A percentile compares a stretch with the other conserved stretches of the same genome.
Evolutionary conservation across 2,888 invertebrate species (phyloP).

Genomic region (Chymomyza amoena): DNA sequence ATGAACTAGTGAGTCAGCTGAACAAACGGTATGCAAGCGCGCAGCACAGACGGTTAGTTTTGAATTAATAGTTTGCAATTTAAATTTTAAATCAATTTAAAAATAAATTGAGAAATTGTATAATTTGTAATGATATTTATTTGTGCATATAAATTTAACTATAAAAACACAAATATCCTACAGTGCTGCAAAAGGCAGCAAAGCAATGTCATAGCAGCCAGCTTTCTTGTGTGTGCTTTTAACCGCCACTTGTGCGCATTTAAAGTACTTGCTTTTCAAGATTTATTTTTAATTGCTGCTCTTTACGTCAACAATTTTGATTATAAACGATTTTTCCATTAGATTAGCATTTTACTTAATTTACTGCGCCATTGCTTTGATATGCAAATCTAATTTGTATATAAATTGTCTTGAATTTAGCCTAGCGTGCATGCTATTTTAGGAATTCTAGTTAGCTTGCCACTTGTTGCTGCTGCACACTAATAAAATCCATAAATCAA

Average conservation of each 20-base stretch:
- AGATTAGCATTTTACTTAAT: constrained; percentile 28
- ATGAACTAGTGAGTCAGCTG: too few relatives aligned
- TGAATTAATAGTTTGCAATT: too few relatives aligned
- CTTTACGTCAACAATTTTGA: neutral
- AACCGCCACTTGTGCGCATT: neutral
- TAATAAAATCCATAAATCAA: constrained; percentile 61
- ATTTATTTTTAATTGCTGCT: neutral
- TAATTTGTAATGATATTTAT: too few relatives aligned
- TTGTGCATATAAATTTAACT: too few relatives aligned
- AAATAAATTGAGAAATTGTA: too few relatives aligned
- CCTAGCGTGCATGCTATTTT: neutral
- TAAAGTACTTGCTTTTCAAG: neutral
- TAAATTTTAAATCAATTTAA: too few relatives aligned
- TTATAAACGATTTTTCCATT: neutral
- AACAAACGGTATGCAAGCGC: too few relatives aligned
- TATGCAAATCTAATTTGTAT: constrained; percentile 42
- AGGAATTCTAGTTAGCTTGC: neutral
- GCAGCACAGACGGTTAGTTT: too few relatives aligned
- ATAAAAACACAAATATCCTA: too few relatives aligned
- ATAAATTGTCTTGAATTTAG: constrained; percentile 35
- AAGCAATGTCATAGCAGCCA: neutral
- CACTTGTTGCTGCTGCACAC: constrained; percentile 52
- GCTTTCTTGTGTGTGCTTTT: neutral
- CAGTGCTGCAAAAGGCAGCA: neutral
- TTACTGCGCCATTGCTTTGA: constrained; percentile 22